Evolutionary conservation across 2,888 invertebrate genomes (phyloP).

Genomic region (Sinopyrophorus schimmeli): DNA sequence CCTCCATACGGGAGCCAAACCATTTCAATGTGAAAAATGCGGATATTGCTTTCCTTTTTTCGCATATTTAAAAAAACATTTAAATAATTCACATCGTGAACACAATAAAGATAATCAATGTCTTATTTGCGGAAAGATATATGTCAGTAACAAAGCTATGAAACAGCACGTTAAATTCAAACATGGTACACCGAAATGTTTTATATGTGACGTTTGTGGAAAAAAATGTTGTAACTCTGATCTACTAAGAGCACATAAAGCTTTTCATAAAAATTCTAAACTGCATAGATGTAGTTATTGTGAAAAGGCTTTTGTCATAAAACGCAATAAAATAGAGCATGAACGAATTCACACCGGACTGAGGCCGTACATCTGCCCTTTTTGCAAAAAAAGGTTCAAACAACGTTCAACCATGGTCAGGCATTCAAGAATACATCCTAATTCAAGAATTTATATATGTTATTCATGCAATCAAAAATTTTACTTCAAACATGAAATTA

Average conservation of each 20-base stretch:
- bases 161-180: too few species aligned
- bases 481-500: too few species aligned
- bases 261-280: conserved; percentile 5
- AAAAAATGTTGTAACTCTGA: neutral
- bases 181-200: neutral
- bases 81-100: neutral
- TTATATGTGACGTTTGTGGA: neutral
- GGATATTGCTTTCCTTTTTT: neutral
- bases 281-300: neutral
- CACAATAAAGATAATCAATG: neutral
- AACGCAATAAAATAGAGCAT: neutral
- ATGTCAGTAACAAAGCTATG: neutral
- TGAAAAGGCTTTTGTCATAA: conserved; percentile 1
- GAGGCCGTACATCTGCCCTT: conserved; percentile 1
- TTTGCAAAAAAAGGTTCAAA: conserved; percentile 6
- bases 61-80: neutral
- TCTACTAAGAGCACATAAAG: neutral
- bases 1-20: conserved; percentile 5
- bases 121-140: neutral
- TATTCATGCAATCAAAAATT: conserved; percentile 48
- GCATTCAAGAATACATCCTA: neutral
- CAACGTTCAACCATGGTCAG: conserved; percentile 6
- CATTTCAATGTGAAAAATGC: conserved; percentile 12
- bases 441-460: conserved; percentile 49
- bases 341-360: conserved; percentile 13